Evolutionary conservation across 92 coral and sea anemone genomes (phyloP), one percentile per base, ranked within the genome.

Genomic region (Paragorgia papillata): DNA sequence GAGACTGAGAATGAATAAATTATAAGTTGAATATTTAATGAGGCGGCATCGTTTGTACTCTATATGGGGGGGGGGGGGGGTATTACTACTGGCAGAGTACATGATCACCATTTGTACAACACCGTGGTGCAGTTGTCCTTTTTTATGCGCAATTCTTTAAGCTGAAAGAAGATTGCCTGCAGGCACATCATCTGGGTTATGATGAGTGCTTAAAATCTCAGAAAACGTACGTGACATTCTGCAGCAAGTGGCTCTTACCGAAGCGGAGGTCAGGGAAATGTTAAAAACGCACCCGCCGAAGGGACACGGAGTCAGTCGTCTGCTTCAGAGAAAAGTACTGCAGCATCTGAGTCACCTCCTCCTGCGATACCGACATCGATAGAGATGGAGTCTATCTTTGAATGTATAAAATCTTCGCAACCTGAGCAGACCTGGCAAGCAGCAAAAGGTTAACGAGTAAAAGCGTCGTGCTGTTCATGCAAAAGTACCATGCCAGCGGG

Each of bases 401-500:
- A 60, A 32, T 32, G 35, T 25, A n/a, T n/a, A n/a, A 27, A 25
- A 18, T 60, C 66, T 1, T 60, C 67, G 14, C 67, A 60, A 32
- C 67, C 67, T 14, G 19, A 60, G 67, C 67, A 60, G 28, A 28
- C 27, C 20, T 60, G 67, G 67, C n/a, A 17, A 60, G 40, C 40
- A 1, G 67, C n/a, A 26, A 60, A 60, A 60, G 28, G 27, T 8
- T 15, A 60, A 30, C 67, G 67, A 14, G 10, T 25, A 28, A 60
- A 30, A 20, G 67, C 67, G 20, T 26, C 67, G 39, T 60, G 67
- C 20, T 60, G 67, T 30, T 60, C 35, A 20, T 60, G 67, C 40
- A 60, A 32, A 18, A 60, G 67, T 28, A 60, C 67, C 39, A 60
- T 60, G 67, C 67, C 67, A 60, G 67, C 67, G 67, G 67, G 67